Percentiles rank a stretch among this genome's conserved stretches.
Conservation (phyloP, 2,888 invertebrate species). For the Rambutsinella grinnellia region DNA sequence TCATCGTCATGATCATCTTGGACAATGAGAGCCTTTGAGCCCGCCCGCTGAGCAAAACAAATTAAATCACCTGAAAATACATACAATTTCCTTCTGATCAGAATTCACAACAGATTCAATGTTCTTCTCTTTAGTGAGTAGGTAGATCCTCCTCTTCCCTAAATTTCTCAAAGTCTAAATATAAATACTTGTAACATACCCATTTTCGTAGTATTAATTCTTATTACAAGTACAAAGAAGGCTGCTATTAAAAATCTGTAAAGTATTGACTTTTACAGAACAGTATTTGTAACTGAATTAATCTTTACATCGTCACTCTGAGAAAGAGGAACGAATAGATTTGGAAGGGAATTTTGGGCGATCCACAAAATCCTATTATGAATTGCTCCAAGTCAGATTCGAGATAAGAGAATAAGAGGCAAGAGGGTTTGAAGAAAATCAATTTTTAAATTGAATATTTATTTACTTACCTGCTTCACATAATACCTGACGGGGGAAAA, state of each 20-base stretch:
- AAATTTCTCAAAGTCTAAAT: neutral
- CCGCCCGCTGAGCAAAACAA: constrained; percentile 52
- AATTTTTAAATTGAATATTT: constrained; percentile 53
- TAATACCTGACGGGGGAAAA: neutral
- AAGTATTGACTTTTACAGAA: too few species aligned
- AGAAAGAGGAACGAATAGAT: too few species aligned
- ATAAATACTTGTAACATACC: neutral
- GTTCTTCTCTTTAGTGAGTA: neutral
- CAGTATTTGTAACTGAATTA: too few species aligned
- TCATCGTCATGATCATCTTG: constrained; percentile 31
- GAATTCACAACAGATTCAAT: constrained; percentile 32
- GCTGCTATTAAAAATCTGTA: neutral
- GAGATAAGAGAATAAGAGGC: constrained; percentile 19
- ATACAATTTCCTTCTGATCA: constrained; percentile 36
- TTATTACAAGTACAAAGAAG: constrained; percentile 12
- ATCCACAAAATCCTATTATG: neutral
- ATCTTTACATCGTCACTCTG: too few species aligned
- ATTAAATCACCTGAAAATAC: constrained; percentile 54
- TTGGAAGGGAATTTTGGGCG: neutral
- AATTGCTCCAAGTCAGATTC: constrained; percentile 11
- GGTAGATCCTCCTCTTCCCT: neutral
- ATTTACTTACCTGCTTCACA: neutral
- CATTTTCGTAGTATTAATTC: constrained; percentile 4
- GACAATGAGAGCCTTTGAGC: constrained; percentile 48
- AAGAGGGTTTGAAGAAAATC: constrained; percentile 14